These are phyloP conservation scores for Danio kyathit DNA, from an alignment of 2,797 vertebrate species.

Conservation along the genomic window DNA sequence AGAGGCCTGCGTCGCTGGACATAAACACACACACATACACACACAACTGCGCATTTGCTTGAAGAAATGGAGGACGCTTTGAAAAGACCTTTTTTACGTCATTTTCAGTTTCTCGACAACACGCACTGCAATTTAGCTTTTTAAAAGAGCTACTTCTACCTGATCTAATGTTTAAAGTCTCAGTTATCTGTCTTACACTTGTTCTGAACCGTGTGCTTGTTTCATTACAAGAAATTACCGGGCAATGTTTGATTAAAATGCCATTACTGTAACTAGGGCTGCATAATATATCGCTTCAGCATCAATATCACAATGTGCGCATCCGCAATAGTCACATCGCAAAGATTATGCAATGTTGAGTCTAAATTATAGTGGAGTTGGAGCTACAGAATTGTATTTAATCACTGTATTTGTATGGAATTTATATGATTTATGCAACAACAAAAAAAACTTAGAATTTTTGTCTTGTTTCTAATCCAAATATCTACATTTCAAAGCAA, in stretches of 20 bases:
- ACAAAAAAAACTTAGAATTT: no score
- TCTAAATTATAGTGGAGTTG: no score
- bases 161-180: not conserved
- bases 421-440: no score
- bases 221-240: no score
- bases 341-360: no score
- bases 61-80: slow-evolving; percentile 60
- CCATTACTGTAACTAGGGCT: not conserved
- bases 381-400: no score
- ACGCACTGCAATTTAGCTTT: not conserved
- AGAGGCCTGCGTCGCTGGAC: slow-evolving; percentile 60
- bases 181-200: not conserved
- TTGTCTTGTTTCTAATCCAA: no score
- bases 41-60: slow-evolving; percentile 69
- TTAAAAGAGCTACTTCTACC: not conserved
- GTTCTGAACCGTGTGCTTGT: not conserved
- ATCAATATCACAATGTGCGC: no score
- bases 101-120: not conserved
- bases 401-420: no score
- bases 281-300: no score
- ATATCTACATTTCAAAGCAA: no score
- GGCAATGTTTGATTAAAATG: not conserved
- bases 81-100: slow-evolving; percentile 59
- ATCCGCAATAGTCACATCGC: no score
- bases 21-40: slow-evolving; percentile 66